Percentiles rank a stretch among this genome's conserved stretches.
Evolutionary conservation across 1,140 invertebrate species (phyloP).

Genomic region (Leptestheria dahalacensis): DNA sequence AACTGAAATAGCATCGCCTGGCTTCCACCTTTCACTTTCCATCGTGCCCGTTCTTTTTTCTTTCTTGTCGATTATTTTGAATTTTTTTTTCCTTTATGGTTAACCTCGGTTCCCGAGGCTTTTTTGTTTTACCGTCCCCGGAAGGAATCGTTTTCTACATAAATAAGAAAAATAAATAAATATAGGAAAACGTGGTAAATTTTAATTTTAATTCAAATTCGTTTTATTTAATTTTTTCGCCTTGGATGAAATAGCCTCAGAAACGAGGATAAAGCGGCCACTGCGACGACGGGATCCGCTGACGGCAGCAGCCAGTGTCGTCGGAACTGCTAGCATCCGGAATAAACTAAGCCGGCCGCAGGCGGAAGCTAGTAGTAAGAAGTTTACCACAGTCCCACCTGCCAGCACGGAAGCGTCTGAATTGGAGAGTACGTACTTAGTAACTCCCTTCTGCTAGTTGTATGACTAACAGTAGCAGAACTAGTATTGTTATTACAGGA

Average conservation of each 20-base stretch:
- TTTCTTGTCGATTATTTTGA: no score
- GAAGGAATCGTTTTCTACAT: neutral
- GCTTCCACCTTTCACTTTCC: slow-evolving; percentile 12
- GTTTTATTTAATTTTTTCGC: neutral
- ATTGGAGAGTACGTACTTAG: neutral
- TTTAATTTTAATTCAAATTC: neutral
- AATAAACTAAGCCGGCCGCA: slow-evolving; percentile 9
- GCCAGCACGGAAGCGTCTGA: neutral
- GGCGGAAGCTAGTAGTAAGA: neutral
- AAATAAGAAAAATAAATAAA: neutral
- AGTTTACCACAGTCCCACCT: neutral
- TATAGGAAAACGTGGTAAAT: neutral
- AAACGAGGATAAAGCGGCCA: slow-evolving; percentile 3
- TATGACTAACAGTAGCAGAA: no score
- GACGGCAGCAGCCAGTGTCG: slow-evolving; percentile 12
- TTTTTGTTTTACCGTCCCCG: neutral
- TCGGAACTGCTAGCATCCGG: slow-evolving; percentile 9
- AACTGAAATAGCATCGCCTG: neutral
- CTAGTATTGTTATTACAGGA: no score
- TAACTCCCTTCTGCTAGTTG: no score
- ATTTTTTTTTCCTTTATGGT: neutral
- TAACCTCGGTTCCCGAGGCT: neutral
- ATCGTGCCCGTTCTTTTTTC: neutral
- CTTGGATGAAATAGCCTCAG: neutral
- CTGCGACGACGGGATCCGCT: slow-evolving; percentile 9